These are phyloP conservation scores for Maniola hyperantus DNA, from an alignment of 2,888 invertebrate species.

Conservation along the genomic window DNA sequence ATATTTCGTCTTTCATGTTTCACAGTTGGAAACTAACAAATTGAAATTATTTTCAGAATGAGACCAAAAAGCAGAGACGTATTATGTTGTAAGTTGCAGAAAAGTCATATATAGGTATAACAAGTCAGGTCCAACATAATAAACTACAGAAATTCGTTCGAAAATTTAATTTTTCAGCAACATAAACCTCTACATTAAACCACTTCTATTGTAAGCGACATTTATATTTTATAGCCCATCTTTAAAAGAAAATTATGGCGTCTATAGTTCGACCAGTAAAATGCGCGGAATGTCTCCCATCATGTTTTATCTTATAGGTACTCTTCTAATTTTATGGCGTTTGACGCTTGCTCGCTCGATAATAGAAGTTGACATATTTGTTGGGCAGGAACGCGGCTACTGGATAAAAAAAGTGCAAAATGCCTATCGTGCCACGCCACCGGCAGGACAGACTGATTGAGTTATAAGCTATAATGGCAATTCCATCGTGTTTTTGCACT, in stretches of 20 bases:
- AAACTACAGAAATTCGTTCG: slow-evolving; percentile 4
- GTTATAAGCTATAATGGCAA: slow-evolving; percentile 80
- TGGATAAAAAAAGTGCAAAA: slow-evolving; percentile 76
- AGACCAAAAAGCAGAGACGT: no score
- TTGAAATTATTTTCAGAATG: no score
- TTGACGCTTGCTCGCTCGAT: slow-evolving; percentile 54
- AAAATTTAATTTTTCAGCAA: slow-evolving; percentile 1
- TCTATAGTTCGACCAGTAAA: slow-evolving; percentile 35
- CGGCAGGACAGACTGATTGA: slow-evolving; percentile 69
- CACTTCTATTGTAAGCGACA: slow-evolving; percentile 27
- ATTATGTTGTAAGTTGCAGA: no score
- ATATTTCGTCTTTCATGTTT: no score
- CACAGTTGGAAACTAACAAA: no score
- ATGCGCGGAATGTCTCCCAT: slow-evolving; percentile 62
- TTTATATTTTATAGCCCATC: slow-evolving; percentile 27
- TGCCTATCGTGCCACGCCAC: slow-evolving; percentile 65
- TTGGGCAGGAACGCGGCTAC: slow-evolving; percentile 64
- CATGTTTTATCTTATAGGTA: slow-evolving; percentile 56
- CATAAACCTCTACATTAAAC: slow-evolving; percentile 23
- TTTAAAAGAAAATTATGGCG: slow-evolving; percentile 27
- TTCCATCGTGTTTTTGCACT: slow-evolving; percentile 74
- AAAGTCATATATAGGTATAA: neutral
- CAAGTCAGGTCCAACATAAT: neutral
- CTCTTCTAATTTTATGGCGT: slow-evolving; percentile 56
- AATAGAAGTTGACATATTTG: slow-evolving; percentile 59